These are phyloP conservation scores for Caenorhabditis briggsae DNA, from an alignment of 1,140 invertebrate species.

Conservation along the genomic window DNA sequence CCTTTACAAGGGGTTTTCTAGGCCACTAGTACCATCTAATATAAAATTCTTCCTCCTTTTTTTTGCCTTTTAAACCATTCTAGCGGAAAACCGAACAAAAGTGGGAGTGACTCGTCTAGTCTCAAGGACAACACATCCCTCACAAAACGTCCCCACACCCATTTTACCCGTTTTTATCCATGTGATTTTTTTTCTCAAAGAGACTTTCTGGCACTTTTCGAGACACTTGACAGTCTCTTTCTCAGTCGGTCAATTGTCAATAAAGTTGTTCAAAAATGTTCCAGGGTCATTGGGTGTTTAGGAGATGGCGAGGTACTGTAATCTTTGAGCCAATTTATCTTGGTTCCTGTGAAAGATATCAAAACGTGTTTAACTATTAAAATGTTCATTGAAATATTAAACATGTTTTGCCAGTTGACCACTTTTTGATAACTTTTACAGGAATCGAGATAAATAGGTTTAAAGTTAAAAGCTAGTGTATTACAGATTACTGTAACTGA, in stretches of 20 bases:
- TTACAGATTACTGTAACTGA: too few species aligned
- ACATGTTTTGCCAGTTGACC: too few species aligned
- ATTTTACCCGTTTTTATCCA: background rate
- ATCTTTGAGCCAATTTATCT: background rate
- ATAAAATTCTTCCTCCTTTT: background rate
- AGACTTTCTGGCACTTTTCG: background rate
- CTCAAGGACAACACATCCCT: slow-evolving; percentile 30
- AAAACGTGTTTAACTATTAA: too few species aligned
- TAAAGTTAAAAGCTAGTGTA: background rate
- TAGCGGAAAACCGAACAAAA: slow-evolving; percentile 23
- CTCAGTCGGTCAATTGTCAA: background rate
- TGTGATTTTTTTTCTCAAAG: background rate
- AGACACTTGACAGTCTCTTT: background rate
- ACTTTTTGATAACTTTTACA: too few species aligned
- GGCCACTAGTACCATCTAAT: background rate
- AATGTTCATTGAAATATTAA: too few species aligned
- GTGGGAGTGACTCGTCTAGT: background rate
- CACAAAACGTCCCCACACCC: background rate
- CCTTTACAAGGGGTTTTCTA: too few species aligned
- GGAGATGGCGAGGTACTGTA: too few species aligned
- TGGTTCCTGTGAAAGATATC: background rate
- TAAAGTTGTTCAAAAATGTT: background rate
- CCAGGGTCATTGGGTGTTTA: slow-evolving; percentile 1
- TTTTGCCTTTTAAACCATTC: background rate
- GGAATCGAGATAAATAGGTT: background rate